These are phyloP conservation scores for Notamacropus eugenii DNA, from an alignment of 2,797 vertebrate species.

Conservation along the genomic window DNA sequence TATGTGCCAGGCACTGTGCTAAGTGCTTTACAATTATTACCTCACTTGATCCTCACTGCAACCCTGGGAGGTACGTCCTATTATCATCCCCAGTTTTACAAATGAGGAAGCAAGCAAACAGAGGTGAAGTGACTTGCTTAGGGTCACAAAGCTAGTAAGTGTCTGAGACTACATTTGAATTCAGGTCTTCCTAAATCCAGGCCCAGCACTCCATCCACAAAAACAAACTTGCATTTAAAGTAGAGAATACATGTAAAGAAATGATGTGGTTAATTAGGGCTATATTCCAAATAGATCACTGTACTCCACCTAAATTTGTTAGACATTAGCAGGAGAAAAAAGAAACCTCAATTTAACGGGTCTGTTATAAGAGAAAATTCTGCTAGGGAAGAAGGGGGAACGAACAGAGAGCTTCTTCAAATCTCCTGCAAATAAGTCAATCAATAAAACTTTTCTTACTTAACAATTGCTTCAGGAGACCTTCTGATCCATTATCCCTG, in stretches of 20 bases:
- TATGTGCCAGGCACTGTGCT: background rate
- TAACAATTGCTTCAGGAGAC: too few species aligned
- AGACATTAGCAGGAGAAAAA: background rate
- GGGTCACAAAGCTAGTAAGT: background rate
- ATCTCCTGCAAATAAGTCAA: background rate
- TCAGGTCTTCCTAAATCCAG: background rate
- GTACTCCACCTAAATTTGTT: background rate
- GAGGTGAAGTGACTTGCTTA: background rate
- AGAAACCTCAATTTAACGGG: background rate
- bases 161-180: background rate
- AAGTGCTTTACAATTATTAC: background rate
- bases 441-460: too few species aligned
- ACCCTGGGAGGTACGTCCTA: too few species aligned
- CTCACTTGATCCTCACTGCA: background rate
- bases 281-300: background rate
- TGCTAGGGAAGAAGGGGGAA: background rate
- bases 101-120: background rate
- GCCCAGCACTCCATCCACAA: background rate
- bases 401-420: background rate
- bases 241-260: background rate
- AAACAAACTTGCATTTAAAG: background rate
- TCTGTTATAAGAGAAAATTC: background rate
- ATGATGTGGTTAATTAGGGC: background rate
- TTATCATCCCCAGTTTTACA: background rate
- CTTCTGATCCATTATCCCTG: background rate